Percentiles rank a stretch among this genome's conserved stretches.
These are phyloP conservation scores for Hypothenemus hampei DNA, from an alignment of 1,140 invertebrate species.

Conservation along the genomic window DNA sequence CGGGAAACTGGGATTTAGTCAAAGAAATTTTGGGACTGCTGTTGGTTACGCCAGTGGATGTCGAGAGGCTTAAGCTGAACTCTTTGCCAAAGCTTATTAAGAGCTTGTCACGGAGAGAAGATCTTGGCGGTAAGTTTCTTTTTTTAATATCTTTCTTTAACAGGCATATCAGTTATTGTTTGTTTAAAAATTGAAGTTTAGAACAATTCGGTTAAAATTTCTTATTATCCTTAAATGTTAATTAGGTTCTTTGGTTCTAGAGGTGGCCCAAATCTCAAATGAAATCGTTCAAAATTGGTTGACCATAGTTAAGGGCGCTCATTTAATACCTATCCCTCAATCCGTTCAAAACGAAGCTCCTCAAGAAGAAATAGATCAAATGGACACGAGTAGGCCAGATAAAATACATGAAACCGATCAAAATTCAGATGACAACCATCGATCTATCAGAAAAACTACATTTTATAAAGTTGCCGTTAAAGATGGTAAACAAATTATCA, in stretches of 20 bases:
- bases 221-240: too few relatives aligned
- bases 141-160: background rate
- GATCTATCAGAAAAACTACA: constrained; percentile 38
- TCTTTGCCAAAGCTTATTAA: constrained; percentile 88
- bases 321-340: background rate
- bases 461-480: constrained; percentile 66
- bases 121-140: constrained; percentile 62
- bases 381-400: too few relatives aligned
- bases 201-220: too few relatives aligned
- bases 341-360: background rate
- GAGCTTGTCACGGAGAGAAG: constrained; percentile 75
- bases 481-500: constrained; percentile 68
- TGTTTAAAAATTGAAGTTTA: background rate
- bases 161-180: background rate
- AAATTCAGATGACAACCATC: constrained; percentile 26
- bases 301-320: constrained; percentile 64
- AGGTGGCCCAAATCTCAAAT: constrained; percentile 55
- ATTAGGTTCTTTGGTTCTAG: constrained; percentile 37
- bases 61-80: constrained; percentile 84
- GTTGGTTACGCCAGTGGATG: constrained; percentile 78
- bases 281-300: constrained; percentile 88
- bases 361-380: background rate
- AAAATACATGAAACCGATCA: constrained; percentile 11
- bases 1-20: constrained; percentile 80
- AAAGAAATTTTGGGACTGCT: constrained; percentile 80